Base-by-base conservation (phyloP, 2,888 invertebrate species). In the Omphaloscelis lunosa region DNA sequence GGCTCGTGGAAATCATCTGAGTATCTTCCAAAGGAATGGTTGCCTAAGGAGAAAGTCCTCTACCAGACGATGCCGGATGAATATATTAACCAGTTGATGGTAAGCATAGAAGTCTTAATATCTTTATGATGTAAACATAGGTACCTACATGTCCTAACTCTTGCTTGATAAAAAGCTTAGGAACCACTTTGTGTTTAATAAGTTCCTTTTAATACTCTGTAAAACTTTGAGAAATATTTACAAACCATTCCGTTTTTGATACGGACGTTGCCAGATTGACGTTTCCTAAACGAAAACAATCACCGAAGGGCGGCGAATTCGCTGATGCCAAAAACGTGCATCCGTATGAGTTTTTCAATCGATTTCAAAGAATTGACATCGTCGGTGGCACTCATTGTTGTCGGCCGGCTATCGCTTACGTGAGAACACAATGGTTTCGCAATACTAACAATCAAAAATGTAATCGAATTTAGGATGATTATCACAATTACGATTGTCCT, bases 301-400 rank as follows among this genome's bases (percentile, higher is more conserved):
- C 91, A 94, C 91, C 91, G 92, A 92, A 92, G 92, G 93, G 94
- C 94, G 93, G 93, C 90, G 91, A 94, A 94, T 95, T 93, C 93
- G 96, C 96, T 96, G 96, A 96, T 94, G 94, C 93, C 94, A 93
- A 95, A 95, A 95, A 96, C 96, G 96, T 96, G 96, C 96, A 96
- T 95, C 95, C 95, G 95, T 94, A 95, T 93, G 91, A 91, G 95
- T 95, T 96, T 96, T 95, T 95, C 94, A 95, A 96, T 95, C 95
- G 94, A 93, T 93, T 96, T 96, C 96, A 93, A 91, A 92, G 96
- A 96, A 96, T 92, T 89, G 92, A 88, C 96, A 91, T 93, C 96
- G 95, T 93, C 95, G 96, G 96, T 96, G 96, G 96, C 94, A 92
- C 93, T 95, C 92, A 96, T 96, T 96, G 96, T 96, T 95, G 95